Percentiles rank a stretch among this genome's conserved stretches.
These are phyloP conservation scores for Platorchestia sp. DNA, from an alignment of 1,140 invertebrate genomes.

Conservation along the genomic window DNA sequence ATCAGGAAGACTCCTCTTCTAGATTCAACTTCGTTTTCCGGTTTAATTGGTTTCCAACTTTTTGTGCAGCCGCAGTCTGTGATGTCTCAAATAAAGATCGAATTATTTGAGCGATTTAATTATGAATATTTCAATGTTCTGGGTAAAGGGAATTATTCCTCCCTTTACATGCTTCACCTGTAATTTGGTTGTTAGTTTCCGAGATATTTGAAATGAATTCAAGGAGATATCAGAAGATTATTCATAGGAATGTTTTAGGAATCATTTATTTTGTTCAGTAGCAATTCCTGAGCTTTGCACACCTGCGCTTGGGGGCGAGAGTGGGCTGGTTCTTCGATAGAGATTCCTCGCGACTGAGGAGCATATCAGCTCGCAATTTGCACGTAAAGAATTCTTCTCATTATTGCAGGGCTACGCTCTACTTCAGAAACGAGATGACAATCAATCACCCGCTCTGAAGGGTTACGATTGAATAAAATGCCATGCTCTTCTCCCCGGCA, in stretches of 20 bases:
- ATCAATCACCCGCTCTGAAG: slow-evolving; percentile 11
- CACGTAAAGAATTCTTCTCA: slow-evolving; percentile 33
- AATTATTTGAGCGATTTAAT: neutral
- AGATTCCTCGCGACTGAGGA: neutral
- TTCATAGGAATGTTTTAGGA: neutral
- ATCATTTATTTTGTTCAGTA: neutral
- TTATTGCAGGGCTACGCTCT: neutral
- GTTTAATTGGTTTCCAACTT: neutral
- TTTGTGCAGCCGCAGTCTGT: neutral
- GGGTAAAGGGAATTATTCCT: neutral
- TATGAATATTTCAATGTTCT: neutral
- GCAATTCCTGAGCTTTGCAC: neutral
- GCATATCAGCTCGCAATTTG: neutral
- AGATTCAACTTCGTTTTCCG: neutral
- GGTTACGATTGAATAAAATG: slow-evolving; percentile 46
- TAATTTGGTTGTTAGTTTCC: neutral
- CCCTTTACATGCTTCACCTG: neutral
- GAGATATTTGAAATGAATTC: neutral
- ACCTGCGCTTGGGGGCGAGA: neutral
- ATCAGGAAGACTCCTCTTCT: neutral
- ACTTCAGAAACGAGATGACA: neutral
- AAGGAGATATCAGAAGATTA: neutral
- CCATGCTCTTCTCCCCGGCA: neutral
- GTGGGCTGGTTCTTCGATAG: neutral
- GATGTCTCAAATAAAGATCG: neutral